A percentile compares a stretch with the other conserved stretches of the same genome.
These are phyloP conservation scores for Apodemia zela DNA, from an alignment of 2,888 invertebrate species.

Conservation along the genomic window DNA sequence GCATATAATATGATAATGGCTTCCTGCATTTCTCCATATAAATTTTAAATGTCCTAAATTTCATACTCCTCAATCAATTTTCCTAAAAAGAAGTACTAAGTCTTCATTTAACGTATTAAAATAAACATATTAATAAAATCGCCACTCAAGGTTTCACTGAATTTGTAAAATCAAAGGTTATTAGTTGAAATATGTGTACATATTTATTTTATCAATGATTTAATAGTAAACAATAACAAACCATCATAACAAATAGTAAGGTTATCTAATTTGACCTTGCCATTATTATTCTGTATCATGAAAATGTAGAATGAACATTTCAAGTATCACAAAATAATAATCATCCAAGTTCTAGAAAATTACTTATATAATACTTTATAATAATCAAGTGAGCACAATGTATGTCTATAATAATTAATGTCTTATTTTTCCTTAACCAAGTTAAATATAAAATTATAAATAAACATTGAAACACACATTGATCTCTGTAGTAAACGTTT, in stretches of 20 bases:
- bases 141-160: too few relatives aligned
- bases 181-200: neutral
- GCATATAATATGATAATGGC: too few relatives aligned
- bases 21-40: too few relatives aligned
- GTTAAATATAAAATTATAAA: conserved; percentile 3
- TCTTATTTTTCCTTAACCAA: conserved; percentile 6
- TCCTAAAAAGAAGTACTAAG: too few relatives aligned
- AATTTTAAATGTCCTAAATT: too few relatives aligned
- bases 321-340: too few relatives aligned
- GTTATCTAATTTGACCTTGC: conserved; percentile 22
- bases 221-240: conserved; percentile 20
- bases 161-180: too few relatives aligned
- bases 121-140: too few relatives aligned
- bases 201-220: conserved; percentile 19
- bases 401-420: neutral
- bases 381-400: neutral
- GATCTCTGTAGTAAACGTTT: neutral
- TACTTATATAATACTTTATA: neutral
- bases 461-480: neutral
- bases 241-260: conserved; percentile 19
- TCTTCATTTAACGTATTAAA: too few relatives aligned
- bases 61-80: too few relatives aligned
- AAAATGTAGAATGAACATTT: neutral
- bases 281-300: neutral
- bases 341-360: neutral